phyloP scores from a whole-genome alignment of 2,113 vertebrate species.

The Columba janthina region DNA sequence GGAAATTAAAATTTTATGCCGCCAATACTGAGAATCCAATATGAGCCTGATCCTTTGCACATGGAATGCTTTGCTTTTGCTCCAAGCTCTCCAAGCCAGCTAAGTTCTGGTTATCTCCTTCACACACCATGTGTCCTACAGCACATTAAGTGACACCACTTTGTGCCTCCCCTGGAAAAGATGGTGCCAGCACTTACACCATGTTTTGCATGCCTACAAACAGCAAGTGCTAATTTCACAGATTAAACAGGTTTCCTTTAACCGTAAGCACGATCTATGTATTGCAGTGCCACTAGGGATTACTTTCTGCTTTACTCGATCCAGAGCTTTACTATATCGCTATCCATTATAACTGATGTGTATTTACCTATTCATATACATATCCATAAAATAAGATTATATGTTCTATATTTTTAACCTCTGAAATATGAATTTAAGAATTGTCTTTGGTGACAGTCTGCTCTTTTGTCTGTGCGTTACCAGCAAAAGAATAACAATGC shows the following conservation, averaged over 20 bases:
- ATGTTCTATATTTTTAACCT: not conserved
- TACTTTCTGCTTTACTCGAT: not conserved
- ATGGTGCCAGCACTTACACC: accelerated
- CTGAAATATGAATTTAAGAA: conserved; percentile 14
- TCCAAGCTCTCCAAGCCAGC: not conserved
- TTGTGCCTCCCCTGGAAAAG: not conserved
- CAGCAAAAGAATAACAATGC: not conserved
- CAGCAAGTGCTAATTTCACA: not conserved
- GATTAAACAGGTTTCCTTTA: not conserved
- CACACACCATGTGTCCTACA: not conserved
- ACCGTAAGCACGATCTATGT: not conserved
- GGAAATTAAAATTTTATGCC: conserved; percentile 16
- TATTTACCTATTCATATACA: not conserved
- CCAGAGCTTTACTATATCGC: not conserved
- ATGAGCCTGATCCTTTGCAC: not conserved
- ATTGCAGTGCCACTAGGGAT: not conserved
- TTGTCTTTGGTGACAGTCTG: not conserved
- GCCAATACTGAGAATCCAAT: not conserved
- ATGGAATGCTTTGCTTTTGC: not conserved
- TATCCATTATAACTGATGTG: not conserved
- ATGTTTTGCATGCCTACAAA: not conserved
- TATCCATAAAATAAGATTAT: not conserved
- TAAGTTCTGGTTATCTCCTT: not conserved
- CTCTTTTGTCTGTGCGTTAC: not conserved
- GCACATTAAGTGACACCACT: not conserved